Percentiles rank a stretch among this genome's conserved stretches.
Conservation (phyloP, 2,113 vertebrate genomes). For the Lagopus muta region DNA sequence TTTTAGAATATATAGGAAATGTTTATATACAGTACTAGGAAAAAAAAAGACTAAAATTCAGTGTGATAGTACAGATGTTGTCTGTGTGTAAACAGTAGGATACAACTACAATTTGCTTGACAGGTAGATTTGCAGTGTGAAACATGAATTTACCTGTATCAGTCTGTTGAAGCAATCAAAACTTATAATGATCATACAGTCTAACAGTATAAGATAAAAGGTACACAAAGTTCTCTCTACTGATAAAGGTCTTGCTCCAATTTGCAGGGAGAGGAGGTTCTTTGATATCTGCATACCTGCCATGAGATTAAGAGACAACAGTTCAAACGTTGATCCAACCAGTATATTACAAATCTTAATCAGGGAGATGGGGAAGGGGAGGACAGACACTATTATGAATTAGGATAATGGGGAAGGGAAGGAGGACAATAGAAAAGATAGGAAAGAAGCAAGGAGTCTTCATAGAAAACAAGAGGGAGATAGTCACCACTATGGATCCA, state of each 20-base stretch:
- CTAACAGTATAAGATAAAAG: not conserved
- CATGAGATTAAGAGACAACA: too few relatives aligned
- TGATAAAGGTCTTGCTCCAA: not conserved
- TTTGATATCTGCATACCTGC: too few relatives aligned
- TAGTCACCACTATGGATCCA: too few relatives aligned
- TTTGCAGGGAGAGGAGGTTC: too few relatives aligned
- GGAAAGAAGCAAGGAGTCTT: too few relatives aligned
- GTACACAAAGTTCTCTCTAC: accelerated
- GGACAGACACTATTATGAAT: too few relatives aligned
- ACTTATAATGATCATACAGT: not conserved
- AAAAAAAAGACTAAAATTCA: not conserved
- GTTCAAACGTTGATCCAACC: too few relatives aligned
- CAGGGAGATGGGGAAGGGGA: too few relatives aligned
- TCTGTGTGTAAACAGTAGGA: not conserved
- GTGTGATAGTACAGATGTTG: not conserved
- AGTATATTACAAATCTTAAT: too few relatives aligned
- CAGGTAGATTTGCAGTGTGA: not conserved
- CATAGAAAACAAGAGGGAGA: too few relatives aligned
- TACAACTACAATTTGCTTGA: not conserved
- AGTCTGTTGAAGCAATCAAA: not conserved
- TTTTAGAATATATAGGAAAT: not conserved
- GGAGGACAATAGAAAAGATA: too few relatives aligned
- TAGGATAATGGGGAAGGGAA: too few relatives aligned
- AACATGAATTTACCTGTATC: not conserved
- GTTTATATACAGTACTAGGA: not conserved